Percentiles rank a stretch among this genome's conserved stretches.
Conservation (phyloP, 2,888 invertebrate species). For the Drosophila cognata region DNA sequence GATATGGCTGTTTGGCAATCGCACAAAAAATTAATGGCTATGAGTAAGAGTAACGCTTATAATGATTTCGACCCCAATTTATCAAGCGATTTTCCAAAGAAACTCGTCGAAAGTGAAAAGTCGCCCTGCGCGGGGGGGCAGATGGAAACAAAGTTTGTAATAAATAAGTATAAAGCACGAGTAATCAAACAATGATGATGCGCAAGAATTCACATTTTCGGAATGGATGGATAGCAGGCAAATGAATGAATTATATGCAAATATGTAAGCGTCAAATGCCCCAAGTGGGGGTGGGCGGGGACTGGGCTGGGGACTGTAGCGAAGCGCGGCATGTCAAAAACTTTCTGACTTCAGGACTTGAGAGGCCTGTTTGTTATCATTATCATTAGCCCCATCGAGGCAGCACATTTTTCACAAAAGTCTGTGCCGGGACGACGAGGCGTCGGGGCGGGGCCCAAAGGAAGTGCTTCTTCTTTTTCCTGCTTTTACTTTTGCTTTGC, state of each 20-base stretch:
- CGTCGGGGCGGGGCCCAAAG: slow-evolving; percentile 17
- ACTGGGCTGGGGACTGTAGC: slow-evolving; percentile 8
- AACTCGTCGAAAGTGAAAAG: slow-evolving; percentile 61
- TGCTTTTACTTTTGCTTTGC: slow-evolving; percentile 46
- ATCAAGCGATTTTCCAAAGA: slow-evolving; percentile 71
- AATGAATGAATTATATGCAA: slow-evolving; percentile 76
- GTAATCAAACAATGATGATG: slow-evolving; percentile 83
- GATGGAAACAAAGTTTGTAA: slow-evolving; percentile 63
- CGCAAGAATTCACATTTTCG: slow-evolving; percentile 82
- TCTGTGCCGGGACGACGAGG: slow-evolving; percentile 6
- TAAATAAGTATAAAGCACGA: slow-evolving; percentile 71
- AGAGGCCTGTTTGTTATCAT: slow-evolving; percentile 80
- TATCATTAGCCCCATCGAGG: slow-evolving; percentile 71
- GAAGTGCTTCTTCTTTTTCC: slow-evolving; percentile 3
- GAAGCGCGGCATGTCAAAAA: slow-evolving; percentile 76
- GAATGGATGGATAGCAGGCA: slow-evolving; percentile 73
- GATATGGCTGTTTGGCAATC: slow-evolving; percentile 7
- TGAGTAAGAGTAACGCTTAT: slow-evolving; percentile 77
- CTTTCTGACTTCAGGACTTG: slow-evolving; percentile 77
- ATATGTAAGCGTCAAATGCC: slow-evolving; percentile 64
- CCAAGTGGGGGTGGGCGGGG: slow-evolving; percentile 10
- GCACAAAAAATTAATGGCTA: slow-evolving; percentile 70
- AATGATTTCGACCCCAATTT: slow-evolving; percentile 82
- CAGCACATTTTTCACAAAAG: slow-evolving; percentile 56
- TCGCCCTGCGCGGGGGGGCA: slow-evolving; percentile 26